Evolutionary conservation across 2,888 invertebrate genomes (phyloP), one percentile per base, ranked within the genome.

Genomic region (Pocota personata): DNA sequence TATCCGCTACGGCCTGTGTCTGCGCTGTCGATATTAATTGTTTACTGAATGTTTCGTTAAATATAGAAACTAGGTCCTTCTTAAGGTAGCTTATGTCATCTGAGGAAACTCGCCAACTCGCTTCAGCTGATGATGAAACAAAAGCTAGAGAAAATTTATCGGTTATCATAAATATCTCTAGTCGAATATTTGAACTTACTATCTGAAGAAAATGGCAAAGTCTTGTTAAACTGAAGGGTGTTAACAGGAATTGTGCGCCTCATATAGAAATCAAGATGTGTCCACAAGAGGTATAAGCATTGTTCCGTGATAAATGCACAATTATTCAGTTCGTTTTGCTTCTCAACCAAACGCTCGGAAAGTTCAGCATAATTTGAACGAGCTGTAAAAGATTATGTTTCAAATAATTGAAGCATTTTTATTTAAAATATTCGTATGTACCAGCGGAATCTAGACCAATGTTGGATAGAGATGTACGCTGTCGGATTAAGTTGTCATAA

Each of bases 11-110:
- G 8, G 95, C 93, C 88, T 95, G 94, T 87, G 94, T 94, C 92
- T 95, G 95, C 77, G 94, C 94, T 0, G 95, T 95, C 69, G 95
- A 95, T 60, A 96, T 91, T 10, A 97, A 93, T 88, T 96, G 95
- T 78, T 95, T 95, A 69, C 95, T 95, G 92, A 97, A 97, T 87
- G 95, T 95, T 90, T 97, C 97, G 89, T 95, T 96, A 91, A 97
- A 96, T 16, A 95, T 94, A 0, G 95, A 94, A 32, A 96, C 94
- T 10, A 97, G 93, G 35, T 95, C 95, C 90, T 96, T 95, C 89
- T 96, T 95, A 69, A 97, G 92, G 88, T 94, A 94, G 32, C 94
- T 93, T 67, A 96, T 93, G 82, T 95, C 95, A 88, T 95, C 94
- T 3, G 93, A 93, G 0, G 94, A 93, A 43, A 94, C 93, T 89